Conservation (phyloP, 2,797 vertebrate species). For the Neostethus bicornis region DNA sequence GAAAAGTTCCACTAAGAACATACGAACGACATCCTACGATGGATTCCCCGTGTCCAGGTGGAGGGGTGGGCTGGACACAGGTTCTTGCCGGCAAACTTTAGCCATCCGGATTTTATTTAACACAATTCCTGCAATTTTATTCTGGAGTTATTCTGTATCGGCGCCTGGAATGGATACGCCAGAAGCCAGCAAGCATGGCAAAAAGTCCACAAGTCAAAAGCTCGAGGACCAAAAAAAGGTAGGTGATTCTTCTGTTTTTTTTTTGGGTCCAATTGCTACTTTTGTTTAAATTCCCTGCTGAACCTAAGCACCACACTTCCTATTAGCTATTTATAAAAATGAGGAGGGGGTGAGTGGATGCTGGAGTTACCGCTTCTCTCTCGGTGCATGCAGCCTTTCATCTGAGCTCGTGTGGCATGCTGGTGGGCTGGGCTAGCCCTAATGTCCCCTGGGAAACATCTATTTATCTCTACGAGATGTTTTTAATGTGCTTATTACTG, state of each 20-base stretch:
- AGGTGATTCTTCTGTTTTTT: constrained; percentile 45
- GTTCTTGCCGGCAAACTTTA: constrained; percentile 65
- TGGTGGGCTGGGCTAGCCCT: constrained; percentile 31
- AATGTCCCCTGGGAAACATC: constrained; percentile 37
- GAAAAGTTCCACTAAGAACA: constrained; percentile 2
- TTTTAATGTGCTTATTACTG: constrained; percentile 50
- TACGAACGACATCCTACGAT: constrained; percentile 49
- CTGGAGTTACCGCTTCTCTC: constrained; percentile 30
- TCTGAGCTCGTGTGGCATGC: constrained; percentile 39
- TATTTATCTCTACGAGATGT: constrained; percentile 55
- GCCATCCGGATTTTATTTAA: constrained; percentile 49
- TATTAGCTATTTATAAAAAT: constrained; percentile 65
- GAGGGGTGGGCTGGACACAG: constrained; percentile 68
- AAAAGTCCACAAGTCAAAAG: constrained; percentile 95
- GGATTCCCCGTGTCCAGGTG: constrained; percentile 71
- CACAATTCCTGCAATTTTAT: constrained; percentile 43
- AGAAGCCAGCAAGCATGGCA: constrained; percentile 93
- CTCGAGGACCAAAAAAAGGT: constrained; percentile 99
- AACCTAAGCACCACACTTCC: constrained; percentile 43
- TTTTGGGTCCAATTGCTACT: constrained; percentile 40
- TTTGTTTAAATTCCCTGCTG: constrained; percentile 51
- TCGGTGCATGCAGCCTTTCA: constrained; percentile 50
- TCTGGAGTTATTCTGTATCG: constrained; percentile 74
- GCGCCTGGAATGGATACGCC: constrained; percentile 93
- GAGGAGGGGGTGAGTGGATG: constrained; percentile 1